Base-by-base conservation (phyloP, 2,888 invertebrate genomes). In the Nymphalis polychloros region DNA sequence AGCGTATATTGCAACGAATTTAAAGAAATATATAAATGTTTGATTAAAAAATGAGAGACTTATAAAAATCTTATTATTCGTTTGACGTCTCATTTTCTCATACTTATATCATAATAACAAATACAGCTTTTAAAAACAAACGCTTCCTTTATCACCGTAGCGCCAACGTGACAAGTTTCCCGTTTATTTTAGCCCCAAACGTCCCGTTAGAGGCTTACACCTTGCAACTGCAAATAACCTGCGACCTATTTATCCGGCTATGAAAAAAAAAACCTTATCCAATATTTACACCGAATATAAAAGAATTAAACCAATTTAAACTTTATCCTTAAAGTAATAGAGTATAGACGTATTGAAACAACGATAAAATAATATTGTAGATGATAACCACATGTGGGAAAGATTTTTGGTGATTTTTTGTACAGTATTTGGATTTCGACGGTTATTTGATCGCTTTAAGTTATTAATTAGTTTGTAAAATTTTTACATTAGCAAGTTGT, bases 161-260 rank as follows among this genome's bases (percentile, higher is more conserved):
- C 80, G 82, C 78, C 77, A 81, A 79, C 79, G 83, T 80, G 85
- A 82, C 85, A 88, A 87, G 83, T 82, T 80, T 80, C 81, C 78
- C 81, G 88, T 90, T 90, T 88, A 85, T 88, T 87, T 89, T 88
- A 82, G 85, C 88, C 83, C 81, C 84, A 79, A 79, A 80, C 63
- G 84, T 86, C 82, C 91, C 91, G 91, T 92, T 91, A 89, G 79
- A 72, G 66, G 74, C 76, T 80, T 87, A 89, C 92, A 92, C 92
- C 92, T 92, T 92, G 92, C 92, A 83, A 81, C 84, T 81, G 84
- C 86, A 89, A 89, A 89, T 90, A 92, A 92, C 92, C 91, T 92
- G 90, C 90, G 90, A 91, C 90, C 90, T 90, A 87, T 86, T 88
- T 89, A 88, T 88, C 87, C 87, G 84, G 86, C 78, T 73, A 69